phyloP scores from a whole-genome alignment of 1,140 invertebrate genomes.

The Drosophila persimilis region DNA sequence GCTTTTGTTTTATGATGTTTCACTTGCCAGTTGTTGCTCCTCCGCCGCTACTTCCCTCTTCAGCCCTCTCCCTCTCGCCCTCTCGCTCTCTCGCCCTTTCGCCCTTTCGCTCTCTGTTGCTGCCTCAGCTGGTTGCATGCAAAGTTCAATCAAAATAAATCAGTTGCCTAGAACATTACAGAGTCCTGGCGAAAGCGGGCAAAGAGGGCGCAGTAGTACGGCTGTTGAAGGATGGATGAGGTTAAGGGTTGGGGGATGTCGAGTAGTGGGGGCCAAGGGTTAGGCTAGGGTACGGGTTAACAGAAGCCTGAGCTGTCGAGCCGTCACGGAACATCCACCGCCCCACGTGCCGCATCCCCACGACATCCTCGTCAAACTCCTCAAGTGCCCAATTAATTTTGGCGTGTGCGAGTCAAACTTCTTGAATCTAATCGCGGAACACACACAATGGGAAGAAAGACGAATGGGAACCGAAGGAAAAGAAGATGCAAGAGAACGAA shows the following conservation, averaged over 20 bases:
- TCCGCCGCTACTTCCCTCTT: background rate
- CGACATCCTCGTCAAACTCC: constrained; percentile 37
- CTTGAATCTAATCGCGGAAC: constrained; percentile 52
- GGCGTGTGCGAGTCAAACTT: constrained; percentile 59
- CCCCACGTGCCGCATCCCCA: too few species aligned
- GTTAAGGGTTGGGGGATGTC: background rate
- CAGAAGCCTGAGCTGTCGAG: constrained; percentile 43
- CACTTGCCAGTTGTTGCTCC: constrained; percentile 57
- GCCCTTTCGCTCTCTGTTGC: background rate
- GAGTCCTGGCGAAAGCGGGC: background rate
- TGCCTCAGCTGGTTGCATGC: constrained; percentile 63
- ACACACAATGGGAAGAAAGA: constrained; percentile 15
- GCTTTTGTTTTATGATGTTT: constrained; percentile 59
- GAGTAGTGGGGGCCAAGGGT: background rate
- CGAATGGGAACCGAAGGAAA: background rate
- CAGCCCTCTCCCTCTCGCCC: too few species aligned
- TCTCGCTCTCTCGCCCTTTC: background rate
- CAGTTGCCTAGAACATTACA: constrained; percentile 70
- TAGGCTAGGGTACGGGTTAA: constrained; percentile 33
- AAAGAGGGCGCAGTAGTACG: background rate
- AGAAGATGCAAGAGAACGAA: background rate
- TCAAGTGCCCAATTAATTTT: constrained; percentile 64
- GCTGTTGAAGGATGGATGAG: too few species aligned
- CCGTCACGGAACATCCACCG: constrained; percentile 40
- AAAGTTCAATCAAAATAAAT: constrained; percentile 81